A percentile compares a stretch with the other conserved stretches of the same genome.
These are phyloP conservation scores for Lathronympha strigana DNA, from an alignment of 2,888 invertebrate species.

Conservation along the genomic window DNA sequence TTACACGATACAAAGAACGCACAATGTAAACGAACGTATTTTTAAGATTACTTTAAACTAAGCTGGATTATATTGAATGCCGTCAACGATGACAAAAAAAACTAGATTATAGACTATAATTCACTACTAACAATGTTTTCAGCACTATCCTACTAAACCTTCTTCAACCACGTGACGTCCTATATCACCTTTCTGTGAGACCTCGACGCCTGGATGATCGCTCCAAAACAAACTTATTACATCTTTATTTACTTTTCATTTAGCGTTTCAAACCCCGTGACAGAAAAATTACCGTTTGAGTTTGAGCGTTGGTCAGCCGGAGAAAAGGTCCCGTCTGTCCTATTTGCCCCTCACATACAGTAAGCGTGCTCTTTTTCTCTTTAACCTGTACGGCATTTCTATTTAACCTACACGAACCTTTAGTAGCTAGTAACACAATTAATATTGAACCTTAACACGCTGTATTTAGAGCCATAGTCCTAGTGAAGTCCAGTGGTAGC, in stretches of 20 bases:
- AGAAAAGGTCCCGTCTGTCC: constrained; percentile 22
- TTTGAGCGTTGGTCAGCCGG: constrained; percentile 24
- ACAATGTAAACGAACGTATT: too few species aligned
- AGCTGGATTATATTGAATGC: too few species aligned
- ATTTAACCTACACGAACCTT: constrained; percentile 54
- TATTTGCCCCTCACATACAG: constrained; percentile 48
- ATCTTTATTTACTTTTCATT: neutral
- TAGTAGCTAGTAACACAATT: constrained; percentile 44
- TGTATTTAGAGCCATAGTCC: constrained; percentile 16
- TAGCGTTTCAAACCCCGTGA: neutral
- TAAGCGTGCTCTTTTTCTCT: constrained; percentile 72
- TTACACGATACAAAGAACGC: too few species aligned
- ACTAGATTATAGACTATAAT: constrained; percentile 2
- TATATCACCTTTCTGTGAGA: constrained; percentile 24
- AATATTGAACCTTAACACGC: constrained; percentile 24
- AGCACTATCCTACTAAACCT: constrained; percentile 33
- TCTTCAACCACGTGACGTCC: constrained; percentile 18
- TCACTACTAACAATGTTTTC: constrained; percentile 9
- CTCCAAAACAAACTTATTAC: constrained; percentile 14
- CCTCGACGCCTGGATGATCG: constrained; percentile 20
- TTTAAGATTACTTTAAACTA: too few species aligned
- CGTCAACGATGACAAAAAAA: neutral
- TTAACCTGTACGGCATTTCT: constrained; percentile 60
- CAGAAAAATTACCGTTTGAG: constrained; percentile 3
- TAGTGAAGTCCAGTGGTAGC: constrained; percentile 34